Evolutionary conservation across 2,888 invertebrate genomes (phyloP), one percentile per base, ranked within the genome.

Genomic region (Sphaerolaimus hirsutus): DNA sequence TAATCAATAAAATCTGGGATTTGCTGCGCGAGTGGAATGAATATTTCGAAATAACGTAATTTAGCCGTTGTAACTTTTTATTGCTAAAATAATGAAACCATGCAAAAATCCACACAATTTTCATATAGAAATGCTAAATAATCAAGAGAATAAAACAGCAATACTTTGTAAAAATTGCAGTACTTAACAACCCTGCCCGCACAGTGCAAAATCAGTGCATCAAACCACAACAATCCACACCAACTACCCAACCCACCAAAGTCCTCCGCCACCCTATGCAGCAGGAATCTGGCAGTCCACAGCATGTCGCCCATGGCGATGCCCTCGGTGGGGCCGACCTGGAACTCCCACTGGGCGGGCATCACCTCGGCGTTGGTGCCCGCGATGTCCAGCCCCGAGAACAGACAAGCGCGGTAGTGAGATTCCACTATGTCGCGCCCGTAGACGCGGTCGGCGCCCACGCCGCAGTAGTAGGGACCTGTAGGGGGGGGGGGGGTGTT

Each of bases 331-430:
- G 67, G 67, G 22, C 68, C 68, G 12, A 69, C 60, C 53, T 68
- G 67, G 55, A 60, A 60, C 23, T 23, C 40, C 22, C 22, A 19
- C 43, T 43, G 43, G 22, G 41, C 12, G 27, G 87, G 87, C 89
- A 89, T 89, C 46, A 89, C 89, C 68, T 91, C 91, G 1, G 91
- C 91, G 64, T 93, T 93, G 46, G 81, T 81, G 45, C 93, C 93
- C 43, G 79, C 72, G 52, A 93, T 77, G 51, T 81, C 80, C 45
- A 93, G 74, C 38, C 91, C 91, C 50, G 91, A 83, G 63, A 79
- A 87, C 37, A 93, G 71, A 61, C 91, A 91, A 48, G 86, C 81
- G 48, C 78, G 71, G 68, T 91, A 93, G 64, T 93, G 93, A 10
- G 89, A 81, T 65, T 91, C 87, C 25, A 91, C 83, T 49, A 93